A percentile compares a stretch with the other conserved stretches of the same genome.
Conservation (phyloP, 2,797 vertebrate genomes). For the Limosa lapponica region DNA sequence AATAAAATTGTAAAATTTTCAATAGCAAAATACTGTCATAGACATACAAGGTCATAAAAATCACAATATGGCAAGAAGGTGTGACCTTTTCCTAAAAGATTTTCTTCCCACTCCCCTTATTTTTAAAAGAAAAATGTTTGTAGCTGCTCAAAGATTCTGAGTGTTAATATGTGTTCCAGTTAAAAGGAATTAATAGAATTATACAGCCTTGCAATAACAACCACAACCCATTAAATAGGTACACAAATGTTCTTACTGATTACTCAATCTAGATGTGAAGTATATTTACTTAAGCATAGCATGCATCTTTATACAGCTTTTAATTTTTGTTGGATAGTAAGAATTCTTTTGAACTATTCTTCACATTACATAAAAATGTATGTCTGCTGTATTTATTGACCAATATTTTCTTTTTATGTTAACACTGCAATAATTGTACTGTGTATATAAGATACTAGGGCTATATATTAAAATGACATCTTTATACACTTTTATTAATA, state of each 20-base stretch:
- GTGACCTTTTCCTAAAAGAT: background rate
- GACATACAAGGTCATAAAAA: background rate
- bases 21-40: background rate
- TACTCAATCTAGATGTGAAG: background rate
- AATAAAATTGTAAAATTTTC: background rate
- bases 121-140: background rate
- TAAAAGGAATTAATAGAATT: background rate
- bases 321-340: background rate
- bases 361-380: constrained; percentile 1
- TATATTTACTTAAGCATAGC: background rate
- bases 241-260: background rate
- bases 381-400: constrained; percentile 38
- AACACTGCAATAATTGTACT: constrained; percentile 4
- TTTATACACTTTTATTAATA: constrained; percentile 57
- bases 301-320: background rate
- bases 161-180: background rate
- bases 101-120: background rate
- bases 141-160: background rate
- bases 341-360: constrained; percentile 3
- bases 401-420: constrained; percentile 42
- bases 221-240: background rate
- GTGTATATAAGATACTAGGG: background rate
- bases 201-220: background rate
- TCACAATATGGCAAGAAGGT: background rate
- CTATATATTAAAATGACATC: constrained; percentile 9